phyloP scores from a whole-genome alignment of 2,797 vertebrate species.

The Carduelis carduelis region DNA sequence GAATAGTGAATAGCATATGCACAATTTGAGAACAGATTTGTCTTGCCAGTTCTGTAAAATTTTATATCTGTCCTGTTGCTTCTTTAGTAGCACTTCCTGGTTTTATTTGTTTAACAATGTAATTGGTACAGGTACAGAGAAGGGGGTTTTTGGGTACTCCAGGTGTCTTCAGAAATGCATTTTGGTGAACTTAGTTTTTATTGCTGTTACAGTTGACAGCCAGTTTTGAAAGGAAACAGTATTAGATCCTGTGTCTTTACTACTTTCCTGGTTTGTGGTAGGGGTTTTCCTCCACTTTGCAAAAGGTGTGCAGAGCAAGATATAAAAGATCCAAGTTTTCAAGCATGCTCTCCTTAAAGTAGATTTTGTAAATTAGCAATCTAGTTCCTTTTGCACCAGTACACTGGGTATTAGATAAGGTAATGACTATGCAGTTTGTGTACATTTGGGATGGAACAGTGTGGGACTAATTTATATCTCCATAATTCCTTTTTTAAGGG shows the following conservation, averaged over 20 bases:
- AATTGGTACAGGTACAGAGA: background rate
- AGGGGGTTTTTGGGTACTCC: background rate
- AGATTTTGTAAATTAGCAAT: background rate
- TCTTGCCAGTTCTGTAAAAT: conserved; percentile 36
- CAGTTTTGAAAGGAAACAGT: background rate
- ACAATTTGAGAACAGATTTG: background rate
- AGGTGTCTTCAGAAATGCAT: background rate
- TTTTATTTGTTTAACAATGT: background rate
- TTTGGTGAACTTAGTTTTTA: background rate
- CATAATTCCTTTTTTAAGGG: background rate
- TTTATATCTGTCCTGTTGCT: background rate
- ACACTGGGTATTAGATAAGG: background rate
- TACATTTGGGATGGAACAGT: background rate
- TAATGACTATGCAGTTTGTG: background rate
- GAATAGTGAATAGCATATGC: background rate
- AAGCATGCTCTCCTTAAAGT: background rate
- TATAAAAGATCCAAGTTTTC: background rate
- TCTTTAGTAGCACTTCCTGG: background rate
- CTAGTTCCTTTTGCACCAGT: background rate
- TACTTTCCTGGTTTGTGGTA: background rate
- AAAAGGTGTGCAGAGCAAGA: background rate
- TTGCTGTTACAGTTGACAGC: background rate
- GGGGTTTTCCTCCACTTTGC: rapidly evolving
- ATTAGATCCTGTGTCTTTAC: background rate
- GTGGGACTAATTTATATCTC: background rate